Conservation (phyloP, 1,140 invertebrate species). For the Nylanderia fulva region DNA sequence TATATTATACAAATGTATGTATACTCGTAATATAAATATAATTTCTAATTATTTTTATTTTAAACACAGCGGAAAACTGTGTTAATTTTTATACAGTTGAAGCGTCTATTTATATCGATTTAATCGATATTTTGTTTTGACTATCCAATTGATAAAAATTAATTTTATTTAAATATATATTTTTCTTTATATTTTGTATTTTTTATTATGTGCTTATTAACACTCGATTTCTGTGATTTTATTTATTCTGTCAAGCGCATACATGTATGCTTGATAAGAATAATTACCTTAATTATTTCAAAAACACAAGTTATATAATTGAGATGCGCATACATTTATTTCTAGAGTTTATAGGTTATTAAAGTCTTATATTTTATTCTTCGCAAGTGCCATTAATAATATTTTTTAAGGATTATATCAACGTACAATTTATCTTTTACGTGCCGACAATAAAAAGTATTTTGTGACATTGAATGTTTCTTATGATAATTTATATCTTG, state of each 20-base stretch:
- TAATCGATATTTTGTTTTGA: no score
- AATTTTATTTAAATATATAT: no score
- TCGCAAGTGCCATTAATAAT: not conserved
- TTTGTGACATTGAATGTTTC: not conserved
- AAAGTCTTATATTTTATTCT: conserved; percentile 12
- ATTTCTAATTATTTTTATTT: no score
- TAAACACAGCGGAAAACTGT: no score
- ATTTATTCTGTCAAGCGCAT: not conserved
- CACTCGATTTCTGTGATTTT: not conserved
- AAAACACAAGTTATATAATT: not conserved
- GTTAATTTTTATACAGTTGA: no score
- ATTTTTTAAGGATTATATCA: conserved; percentile 16
- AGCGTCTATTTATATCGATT: no score
- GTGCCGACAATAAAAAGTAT: conserved; percentile 13
- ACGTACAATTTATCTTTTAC: conserved; percentile 18
- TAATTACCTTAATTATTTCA: not conserved
- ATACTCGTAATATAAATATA: no score
- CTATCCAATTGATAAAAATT: no score
- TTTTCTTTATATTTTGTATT: not conserved
- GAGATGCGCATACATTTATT: not conserved
- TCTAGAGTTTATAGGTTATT: not conserved
- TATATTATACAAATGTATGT: no score
- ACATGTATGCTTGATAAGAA: not conserved
- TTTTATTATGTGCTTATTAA: not conserved
- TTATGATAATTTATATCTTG: not conserved